phyloP scores from a whole-genome alignment of 2,797 vertebrate genomes.

The Dallia pectoralis region DNA sequence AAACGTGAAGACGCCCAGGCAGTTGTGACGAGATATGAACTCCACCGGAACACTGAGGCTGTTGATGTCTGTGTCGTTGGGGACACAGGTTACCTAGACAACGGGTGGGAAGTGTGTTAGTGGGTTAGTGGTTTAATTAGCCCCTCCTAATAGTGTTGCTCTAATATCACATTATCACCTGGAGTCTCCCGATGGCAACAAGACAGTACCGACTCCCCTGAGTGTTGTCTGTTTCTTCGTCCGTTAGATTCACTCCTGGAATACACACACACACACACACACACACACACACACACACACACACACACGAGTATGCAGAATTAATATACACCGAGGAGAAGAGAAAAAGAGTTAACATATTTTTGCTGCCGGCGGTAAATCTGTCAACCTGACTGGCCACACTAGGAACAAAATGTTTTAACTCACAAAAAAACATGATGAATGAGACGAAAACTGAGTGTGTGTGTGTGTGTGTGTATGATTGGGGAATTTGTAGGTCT shows the following conservation, averaged over 20 bases:
- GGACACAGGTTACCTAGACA: slow-evolving; percentile 89
- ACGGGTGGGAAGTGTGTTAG: background rate
- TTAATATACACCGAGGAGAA: too few species aligned
- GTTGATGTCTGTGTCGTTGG: slow-evolving; percentile 84
- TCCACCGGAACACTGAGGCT: slow-evolving; percentile 87
- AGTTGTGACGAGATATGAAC: slow-evolving; percentile 95
- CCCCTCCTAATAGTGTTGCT: background rate
- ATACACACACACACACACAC: slow-evolving; percentile 18
- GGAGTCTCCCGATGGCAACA: slow-evolving; percentile 94
- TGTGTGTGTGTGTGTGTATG: too few species aligned
- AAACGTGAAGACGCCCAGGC: slow-evolving; percentile 90
- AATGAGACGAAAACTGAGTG: too few species aligned
- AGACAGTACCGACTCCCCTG: slow-evolving; percentile 95
- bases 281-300: slow-evolving; percentile 9
- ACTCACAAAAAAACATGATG: too few species aligned
- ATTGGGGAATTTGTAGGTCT: too few species aligned
- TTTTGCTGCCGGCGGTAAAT: too few species aligned
- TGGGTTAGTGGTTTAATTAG: background rate
- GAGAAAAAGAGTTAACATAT: too few species aligned
- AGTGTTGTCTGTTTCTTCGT: slow-evolving; percentile 86
- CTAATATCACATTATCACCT: slow-evolving; percentile 71
- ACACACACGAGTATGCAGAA: background rate
- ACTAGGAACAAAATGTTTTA: too few species aligned
- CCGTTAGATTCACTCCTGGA: slow-evolving; percentile 88
- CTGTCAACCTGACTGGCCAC: too few species aligned